Evolutionary conservation across 2,888 invertebrate genomes (phyloP).

Genomic region (Rhamphomyia laevipes): DNA sequence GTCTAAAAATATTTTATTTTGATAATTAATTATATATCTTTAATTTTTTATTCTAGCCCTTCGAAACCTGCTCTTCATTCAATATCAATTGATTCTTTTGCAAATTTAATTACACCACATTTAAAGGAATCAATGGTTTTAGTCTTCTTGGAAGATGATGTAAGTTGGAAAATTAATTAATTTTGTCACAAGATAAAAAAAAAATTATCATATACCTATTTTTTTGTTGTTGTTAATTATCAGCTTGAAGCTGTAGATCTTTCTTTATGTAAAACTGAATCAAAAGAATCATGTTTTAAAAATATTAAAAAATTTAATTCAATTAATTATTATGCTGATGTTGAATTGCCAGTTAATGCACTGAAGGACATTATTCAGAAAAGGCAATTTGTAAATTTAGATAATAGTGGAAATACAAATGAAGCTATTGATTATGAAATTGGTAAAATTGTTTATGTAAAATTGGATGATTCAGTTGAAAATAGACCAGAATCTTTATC

Average conservation of each 20-base stretch:
- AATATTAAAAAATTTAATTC: conserved; percentile 33
- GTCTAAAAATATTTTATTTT: background rate
- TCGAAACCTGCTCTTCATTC: conserved; percentile 24
- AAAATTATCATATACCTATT: conserved; percentile 1
- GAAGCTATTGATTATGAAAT: conserved; percentile 29
- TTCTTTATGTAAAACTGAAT: conserved; percentile 28
- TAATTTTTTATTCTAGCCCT: conserved; percentile 15
- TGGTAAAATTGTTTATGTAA: conserved; percentile 43
- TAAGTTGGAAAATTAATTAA: conserved; percentile 25
- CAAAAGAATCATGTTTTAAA: conserved; percentile 34
- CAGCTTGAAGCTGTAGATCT: conserved; percentile 41
- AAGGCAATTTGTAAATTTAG: conserved; percentile 26
- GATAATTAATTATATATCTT: too few species aligned
- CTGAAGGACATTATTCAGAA: conserved; percentile 41
- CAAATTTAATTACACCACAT: conserved; percentile 18
- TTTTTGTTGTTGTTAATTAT: background rate
- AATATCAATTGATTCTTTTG: conserved; percentile 25
- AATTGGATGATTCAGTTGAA: conserved; percentile 43
- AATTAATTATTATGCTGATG: conserved; percentile 48
- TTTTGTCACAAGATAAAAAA: conserved; percentile 7
- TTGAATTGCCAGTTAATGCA: conserved; percentile 45
- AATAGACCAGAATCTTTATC: conserved; percentile 38
- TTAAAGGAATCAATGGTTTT: conserved; percentile 34
- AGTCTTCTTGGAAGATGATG: conserved; percentile 41
- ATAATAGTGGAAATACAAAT: conserved; percentile 21